A percentile compares a stretch with the other conserved stretches of the same genome.
Evolutionary conservation across 1,140 invertebrate species (phyloP).

Genomic region (Drosophila melanogaster): Release_6_plus_ISO1_MT NT_033779.5:15917001-15917500

Average conservation of each 20-base stretch:
- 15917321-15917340: conserved; percentile 54
- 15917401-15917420: conserved; percentile 53
- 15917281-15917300: conserved; percentile 55
- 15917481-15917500: conserved; percentile 20
- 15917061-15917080: too few species aligned
- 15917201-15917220: conserved; percentile 26
- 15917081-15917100: not conserved
- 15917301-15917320: conserved; percentile 55
- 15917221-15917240: conserved; percentile 16
- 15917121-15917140: conserved; percentile 38
- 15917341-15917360: conserved; percentile 20
- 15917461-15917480: conserved; percentile 24
- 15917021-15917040: not conserved
- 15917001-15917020: conserved; percentile 47
- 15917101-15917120: conserved; percentile 10
- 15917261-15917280: conserved; percentile 52
- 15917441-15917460: conserved; percentile 54
- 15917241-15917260: not conserved
- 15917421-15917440: conserved; percentile 63
- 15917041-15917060: too few species aligned
- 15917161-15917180: conserved; percentile 36
- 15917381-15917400: conserved; percentile 43
- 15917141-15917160: conserved; percentile 44
- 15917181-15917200: conserved; percentile 15
- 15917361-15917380: conserved; percentile 35